These are phyloP conservation scores for Pseudobourletiella spinata DNA, from an alignment of 1,140 invertebrate genomes.

Conservation along the genomic window DNA sequence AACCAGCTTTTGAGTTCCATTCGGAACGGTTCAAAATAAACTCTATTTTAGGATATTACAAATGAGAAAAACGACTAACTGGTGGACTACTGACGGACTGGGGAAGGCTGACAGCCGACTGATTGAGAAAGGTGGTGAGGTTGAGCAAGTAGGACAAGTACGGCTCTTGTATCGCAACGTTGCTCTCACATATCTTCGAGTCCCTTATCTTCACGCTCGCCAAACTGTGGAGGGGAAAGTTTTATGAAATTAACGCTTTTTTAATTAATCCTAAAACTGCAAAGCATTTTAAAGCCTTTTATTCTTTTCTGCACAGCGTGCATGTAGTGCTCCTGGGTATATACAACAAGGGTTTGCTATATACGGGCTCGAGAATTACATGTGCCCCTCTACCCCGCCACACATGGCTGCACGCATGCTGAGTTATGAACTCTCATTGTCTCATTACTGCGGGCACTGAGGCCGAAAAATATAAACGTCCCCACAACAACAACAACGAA, in stretches of 20 bases:
- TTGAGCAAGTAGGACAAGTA: conserved; percentile 16
- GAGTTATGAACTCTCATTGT: no score
- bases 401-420: no score
- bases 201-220: conserved; percentile 12
- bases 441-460: no score
- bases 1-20: conserved; percentile 3
- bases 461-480: not conserved
- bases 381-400: no score
- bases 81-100: not conserved
- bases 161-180: conserved; percentile 6
- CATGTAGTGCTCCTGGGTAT: no score
- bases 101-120: conserved; percentile 6
- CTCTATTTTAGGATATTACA: not conserved
- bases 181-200: conserved; percentile 5
- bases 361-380: no score
- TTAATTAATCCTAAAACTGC: not conserved
- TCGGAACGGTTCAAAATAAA: not conserved
- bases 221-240: conserved; percentile 5
- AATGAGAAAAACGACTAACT: not conserved
- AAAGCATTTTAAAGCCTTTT: no score
- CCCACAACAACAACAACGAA: no score
- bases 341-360: no score
- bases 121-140: conserved; percentile 9
- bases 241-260: conserved; percentile 4
- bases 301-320: no score